These are phyloP conservation scores for Eulimnadia texana DNA, from an alignment of 1,140 invertebrate genomes.

Conservation along the genomic window DNA sequence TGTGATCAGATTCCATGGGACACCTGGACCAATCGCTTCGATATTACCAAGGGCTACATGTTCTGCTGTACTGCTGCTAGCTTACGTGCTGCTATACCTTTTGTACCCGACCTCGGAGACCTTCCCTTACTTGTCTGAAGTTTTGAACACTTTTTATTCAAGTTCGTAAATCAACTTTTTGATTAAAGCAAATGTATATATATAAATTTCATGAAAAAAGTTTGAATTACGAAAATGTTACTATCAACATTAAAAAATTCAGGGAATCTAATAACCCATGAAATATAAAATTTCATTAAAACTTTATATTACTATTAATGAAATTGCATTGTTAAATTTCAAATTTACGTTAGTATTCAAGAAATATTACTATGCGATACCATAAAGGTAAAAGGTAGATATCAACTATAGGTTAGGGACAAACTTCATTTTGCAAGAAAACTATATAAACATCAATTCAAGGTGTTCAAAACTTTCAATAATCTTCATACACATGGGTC, in stretches of 20 bases:
- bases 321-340: too few species aligned
- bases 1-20: slow-evolving; percentile 36
- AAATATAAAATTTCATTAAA: too few species aligned
- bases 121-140: slow-evolving; percentile 6
- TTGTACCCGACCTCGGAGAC: slow-evolving; percentile 9
- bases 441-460: too few species aligned
- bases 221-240: neutral
- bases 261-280: neutral
- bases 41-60: slow-evolving; percentile 40
- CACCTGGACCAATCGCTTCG: slow-evolving; percentile 31
- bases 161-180: neutral
- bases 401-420: too few species aligned
- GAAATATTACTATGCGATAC: too few species aligned
- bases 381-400: too few species aligned
- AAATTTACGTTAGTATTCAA: too few species aligned
- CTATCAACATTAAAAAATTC: neutral
- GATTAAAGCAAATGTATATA: neutral
- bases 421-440: too few species aligned
- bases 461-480: too few species aligned
- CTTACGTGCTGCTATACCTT: slow-evolving; percentile 5
- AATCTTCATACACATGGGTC: too few species aligned
- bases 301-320: too few species aligned
- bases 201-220: neutral
- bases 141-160: neutral
- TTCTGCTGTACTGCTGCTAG: slow-evolving; percentile 38